Evolutionary conservation across 1,140 invertebrate species (phyloP), one percentile per base, ranked within the genome.

Genomic region (Caenorhabditis tropicalis): DNA sequence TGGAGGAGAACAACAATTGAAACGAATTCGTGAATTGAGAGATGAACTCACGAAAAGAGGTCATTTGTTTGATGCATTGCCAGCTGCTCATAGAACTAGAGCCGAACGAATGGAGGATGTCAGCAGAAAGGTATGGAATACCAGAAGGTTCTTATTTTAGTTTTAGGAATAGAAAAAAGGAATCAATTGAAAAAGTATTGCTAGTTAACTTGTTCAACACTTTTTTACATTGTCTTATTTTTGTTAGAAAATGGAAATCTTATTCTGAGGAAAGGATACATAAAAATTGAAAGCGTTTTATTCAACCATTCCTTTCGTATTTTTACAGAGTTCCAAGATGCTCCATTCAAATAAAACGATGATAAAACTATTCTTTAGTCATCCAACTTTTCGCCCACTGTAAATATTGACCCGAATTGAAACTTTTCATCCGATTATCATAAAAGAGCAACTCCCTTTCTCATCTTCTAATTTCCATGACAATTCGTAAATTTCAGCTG

Each of bases 21-120:
- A 80, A 33, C 43, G 53, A 24, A 65, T 58, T 43, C 79, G 80
- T 24, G 49, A 48, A 31, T 7, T 82, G 53, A 53, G 48, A 51
- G 53, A 53, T 48, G 85, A 86, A 31, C 31, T 87, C 27, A 56
- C 49, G 9, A 83, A 82, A 36, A 27, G 79, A 31, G 36, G 74
- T 15, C 39, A 70, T 36, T 56, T 87, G 15, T 79, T 83, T 46
- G 86, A 87, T 79, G 16, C 85, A 10, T 21, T 56, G 16, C 79
- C 79, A 27, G 81, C 82, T 46, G 79, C 58, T 27, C 80, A 80
- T 79, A 65, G 87, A 80, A 60, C 86, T 21, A 82, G 86, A 74
- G 49, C 24, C 15, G 86, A 87, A 49, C 65, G 60, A 58, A 51
- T 82, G 33, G 86, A 86, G 49, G 86, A 87, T 79, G 79, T 85